phyloP scores from a whole-genome alignment of 2,113 vertebrate genomes.

The Upupa epops region DNA sequence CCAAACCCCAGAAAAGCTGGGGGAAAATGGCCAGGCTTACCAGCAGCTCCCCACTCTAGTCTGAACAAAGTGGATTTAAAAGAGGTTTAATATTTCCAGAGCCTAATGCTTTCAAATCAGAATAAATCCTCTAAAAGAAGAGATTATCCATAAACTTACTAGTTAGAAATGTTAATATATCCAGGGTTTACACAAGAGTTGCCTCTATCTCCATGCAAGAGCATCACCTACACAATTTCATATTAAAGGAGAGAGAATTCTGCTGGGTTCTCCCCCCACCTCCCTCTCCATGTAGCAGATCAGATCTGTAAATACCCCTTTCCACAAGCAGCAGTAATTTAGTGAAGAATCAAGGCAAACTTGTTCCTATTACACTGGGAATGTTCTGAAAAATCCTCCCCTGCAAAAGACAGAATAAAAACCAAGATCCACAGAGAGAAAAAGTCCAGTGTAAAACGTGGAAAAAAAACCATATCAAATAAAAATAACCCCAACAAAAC shows the following conservation, averaged over 20 bases:
- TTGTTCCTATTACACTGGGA: background rate
- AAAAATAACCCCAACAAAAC: background rate
- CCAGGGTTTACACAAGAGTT: conserved; percentile 7
- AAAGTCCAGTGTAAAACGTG: background rate
- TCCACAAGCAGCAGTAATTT: background rate
- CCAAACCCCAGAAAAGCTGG: background rate
- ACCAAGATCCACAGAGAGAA: background rate
- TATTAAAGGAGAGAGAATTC: background rate
- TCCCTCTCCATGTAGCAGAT: background rate
- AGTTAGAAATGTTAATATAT: conserved; percentile 46
- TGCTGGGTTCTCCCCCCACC: background rate
- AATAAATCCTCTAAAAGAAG: conserved; percentile 57
- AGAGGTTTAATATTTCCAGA: conserved; percentile 49
- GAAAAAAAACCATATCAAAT: background rate
- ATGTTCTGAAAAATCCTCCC: background rate
- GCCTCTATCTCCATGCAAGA: background rate
- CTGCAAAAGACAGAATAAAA: background rate
- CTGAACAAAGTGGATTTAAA: conserved; percentile 55
- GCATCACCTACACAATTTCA: background rate
- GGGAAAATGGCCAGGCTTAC: background rate
- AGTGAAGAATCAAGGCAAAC: background rate
- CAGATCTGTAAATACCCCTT: background rate
- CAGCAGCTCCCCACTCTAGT: background rate
- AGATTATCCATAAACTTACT: conserved; percentile 63
- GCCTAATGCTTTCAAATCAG: conserved; percentile 45